These are phyloP conservation scores for Clivina fossor DNA, from an alignment of 2,888 invertebrate genomes.

Conservation along the genomic window DNA sequence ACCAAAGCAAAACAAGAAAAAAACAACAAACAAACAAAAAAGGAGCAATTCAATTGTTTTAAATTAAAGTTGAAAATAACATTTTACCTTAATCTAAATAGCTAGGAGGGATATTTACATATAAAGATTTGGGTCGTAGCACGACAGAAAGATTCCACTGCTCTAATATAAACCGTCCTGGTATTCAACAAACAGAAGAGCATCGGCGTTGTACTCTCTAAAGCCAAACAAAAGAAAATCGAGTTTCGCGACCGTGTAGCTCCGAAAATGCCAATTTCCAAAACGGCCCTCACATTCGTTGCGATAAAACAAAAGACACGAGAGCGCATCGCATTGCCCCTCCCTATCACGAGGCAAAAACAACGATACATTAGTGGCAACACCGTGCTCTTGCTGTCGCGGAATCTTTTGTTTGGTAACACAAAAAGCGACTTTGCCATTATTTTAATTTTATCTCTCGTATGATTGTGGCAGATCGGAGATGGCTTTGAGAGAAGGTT, in stretches of 20 bases:
- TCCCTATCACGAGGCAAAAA: slow-evolving; percentile 10
- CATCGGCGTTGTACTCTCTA: too few relatives aligned
- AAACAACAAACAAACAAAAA: too few relatives aligned
- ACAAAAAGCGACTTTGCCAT: slow-evolving; percentile 22
- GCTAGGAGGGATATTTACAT: too few relatives aligned
- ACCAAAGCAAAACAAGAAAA: too few relatives aligned
- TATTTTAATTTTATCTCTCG: slow-evolving; percentile 24
- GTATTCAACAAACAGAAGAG: too few relatives aligned
- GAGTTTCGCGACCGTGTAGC: slow-evolving; percentile 8
- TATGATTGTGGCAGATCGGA: background rate
- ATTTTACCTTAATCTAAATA: too few relatives aligned
- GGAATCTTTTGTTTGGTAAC: slow-evolving; percentile 2
- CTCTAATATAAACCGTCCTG: too few relatives aligned
- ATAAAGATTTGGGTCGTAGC: too few relatives aligned
- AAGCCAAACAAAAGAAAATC: slow-evolving; percentile 27
- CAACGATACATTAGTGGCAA: slow-evolving; percentile 22
- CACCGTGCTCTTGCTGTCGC: background rate
- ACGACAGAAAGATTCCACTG: too few relatives aligned
- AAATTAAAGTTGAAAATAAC: too few relatives aligned
- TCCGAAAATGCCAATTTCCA: slow-evolving; percentile 26
- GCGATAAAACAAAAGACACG: slow-evolving; percentile 26
- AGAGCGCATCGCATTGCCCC: slow-evolving; percentile 2
- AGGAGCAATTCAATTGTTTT: too few relatives aligned
- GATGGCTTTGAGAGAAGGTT: background rate
- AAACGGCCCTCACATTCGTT: slow-evolving; percentile 19